phyloP scores from a whole-genome alignment of 2,797 vertebrate species.

The Syncerus caffer region DNA sequence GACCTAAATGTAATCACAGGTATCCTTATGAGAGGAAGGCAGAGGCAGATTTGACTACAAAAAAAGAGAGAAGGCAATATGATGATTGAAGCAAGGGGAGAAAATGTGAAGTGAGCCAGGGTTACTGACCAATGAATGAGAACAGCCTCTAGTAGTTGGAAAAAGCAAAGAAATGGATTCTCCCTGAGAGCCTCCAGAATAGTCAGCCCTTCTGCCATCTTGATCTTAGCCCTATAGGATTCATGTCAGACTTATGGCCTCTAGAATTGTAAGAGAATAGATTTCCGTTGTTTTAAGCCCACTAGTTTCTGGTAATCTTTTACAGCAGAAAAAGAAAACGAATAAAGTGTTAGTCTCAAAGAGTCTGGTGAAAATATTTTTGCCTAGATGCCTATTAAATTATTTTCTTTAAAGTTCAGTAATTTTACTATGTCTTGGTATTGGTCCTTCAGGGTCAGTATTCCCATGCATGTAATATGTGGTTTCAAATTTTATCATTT shows the following conservation, averaged over 20 bases:
- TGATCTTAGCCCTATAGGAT: background rate
- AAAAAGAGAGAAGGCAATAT: background rate
- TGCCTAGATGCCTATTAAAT: background rate
- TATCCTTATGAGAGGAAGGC: background rate
- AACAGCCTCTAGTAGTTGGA: background rate
- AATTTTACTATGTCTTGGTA: background rate
- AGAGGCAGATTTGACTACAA: background rate
- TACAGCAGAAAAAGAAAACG: background rate
- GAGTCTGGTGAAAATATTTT: background rate
- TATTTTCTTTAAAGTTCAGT: background rate
- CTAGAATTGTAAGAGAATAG: background rate
- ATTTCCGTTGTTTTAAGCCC: background rate
- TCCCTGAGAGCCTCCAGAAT: background rate
- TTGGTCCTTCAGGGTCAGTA: background rate
- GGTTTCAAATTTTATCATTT: background rate
- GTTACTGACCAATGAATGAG: background rate
- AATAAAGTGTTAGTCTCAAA: background rate
- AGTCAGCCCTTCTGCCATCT: background rate
- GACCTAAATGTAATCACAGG: background rate
- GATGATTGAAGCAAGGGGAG: background rate
- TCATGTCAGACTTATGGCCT: background rate
- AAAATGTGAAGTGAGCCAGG: background rate
- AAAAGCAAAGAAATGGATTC: background rate
- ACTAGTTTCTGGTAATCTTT: background rate
- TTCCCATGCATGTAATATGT: background rate